Base-by-base conservation (phyloP, 2,888 invertebrate species). In the Meghimatium bilineatum region DNA sequence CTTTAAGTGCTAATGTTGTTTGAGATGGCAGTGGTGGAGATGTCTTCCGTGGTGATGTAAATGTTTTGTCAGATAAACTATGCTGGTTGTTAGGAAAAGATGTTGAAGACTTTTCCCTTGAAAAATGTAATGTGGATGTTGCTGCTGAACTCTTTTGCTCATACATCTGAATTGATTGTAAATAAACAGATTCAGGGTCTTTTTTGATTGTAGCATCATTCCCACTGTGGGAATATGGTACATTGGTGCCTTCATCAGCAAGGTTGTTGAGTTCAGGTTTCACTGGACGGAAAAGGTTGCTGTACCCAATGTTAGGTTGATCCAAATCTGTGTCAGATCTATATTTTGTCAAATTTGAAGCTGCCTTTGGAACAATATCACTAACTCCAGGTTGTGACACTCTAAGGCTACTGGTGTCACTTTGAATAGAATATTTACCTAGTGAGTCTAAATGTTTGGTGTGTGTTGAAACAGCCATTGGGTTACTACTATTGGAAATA, bases 131-230 rank as follows among this genome's bases (percentile, higher is more conserved):
- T 32, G 12, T 10, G 14, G 32, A 23, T 71, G 10, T 26, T 20
- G 52, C 3, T 52, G 52, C 12, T 6, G 74, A 32, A 67, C 17
- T 10, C 0, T 32, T 78, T 63, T 82, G 75, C 77, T 86, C 86
- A 83, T 75, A 86, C n/a, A 82, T 38, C 44, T 77, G 80, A 38
- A 38, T 71, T 63, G 86, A 86, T 38, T 86, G 81, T 32, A 36
- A 20, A 52, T 83, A 86, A 12, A 84, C n/a, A 44, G 75, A 34
- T 63, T 81, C n/a, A 32, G 84, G 84, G 49, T 75, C 36, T 76
- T 80, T 81, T n/a, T 34, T 80, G 3, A n/a, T 52, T 3, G 44
- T 36, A 77, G 52, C 78, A 63, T 34, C 23, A 32, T 44, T 74
- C 38, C 75, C 75, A 14, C 36, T 52, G 0, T 67, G 72, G 5